Base-by-base conservation (phyloP, 2,113 vertebrate species). In the Passer montanus region DNA sequence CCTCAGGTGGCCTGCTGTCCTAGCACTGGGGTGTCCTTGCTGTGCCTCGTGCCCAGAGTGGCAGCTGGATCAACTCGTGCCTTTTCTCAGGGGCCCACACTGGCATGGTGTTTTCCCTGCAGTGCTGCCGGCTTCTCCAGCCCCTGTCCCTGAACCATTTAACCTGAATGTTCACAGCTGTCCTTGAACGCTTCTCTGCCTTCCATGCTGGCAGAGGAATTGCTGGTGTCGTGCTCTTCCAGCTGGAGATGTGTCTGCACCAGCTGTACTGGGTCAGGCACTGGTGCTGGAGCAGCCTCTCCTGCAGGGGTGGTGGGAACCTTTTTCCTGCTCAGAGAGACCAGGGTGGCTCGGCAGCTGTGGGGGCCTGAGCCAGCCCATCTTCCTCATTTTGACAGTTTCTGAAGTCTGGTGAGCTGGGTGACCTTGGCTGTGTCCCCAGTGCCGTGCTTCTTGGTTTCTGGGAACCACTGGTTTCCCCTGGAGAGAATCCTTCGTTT, bases 71-170 rank as follows among this genome's bases (percentile, higher is more conserved):
- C 90, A 91, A 60, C 74, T 84, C 2, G 2, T 16, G 56, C 50
- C 74, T 94, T 95, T 97, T 96, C 95, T 78, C 93, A 96, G 77
- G 94, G 70, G 22, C 35, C 52, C 76, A 30, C 77, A 44, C 47
- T 47, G 72, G 55, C 2, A 1, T 0, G 1, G 35, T 0, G 0
- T 72, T 92, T 77, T 55, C 41, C 33, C 1, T 16, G 30, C 22
- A 93, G 46, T 0, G 0, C 28, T 0, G 1, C 58, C 0, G 6
- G 58, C 88, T 87, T 85, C 76, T 90, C 64, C 75, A 58, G 33
- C 70, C 60, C 26, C 39, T 84, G 80, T 92, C 44, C 39, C 21
- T 89, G 76, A 84, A 80, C 90, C 7, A 0, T 77, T 92, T 84
- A 79, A 76, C 41, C 30, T 2, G 1, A 55, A 14, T 33, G 11